phyloP scores from a whole-genome alignment of 2,888 invertebrate genomes.

The Hesperia comma region DNA sequence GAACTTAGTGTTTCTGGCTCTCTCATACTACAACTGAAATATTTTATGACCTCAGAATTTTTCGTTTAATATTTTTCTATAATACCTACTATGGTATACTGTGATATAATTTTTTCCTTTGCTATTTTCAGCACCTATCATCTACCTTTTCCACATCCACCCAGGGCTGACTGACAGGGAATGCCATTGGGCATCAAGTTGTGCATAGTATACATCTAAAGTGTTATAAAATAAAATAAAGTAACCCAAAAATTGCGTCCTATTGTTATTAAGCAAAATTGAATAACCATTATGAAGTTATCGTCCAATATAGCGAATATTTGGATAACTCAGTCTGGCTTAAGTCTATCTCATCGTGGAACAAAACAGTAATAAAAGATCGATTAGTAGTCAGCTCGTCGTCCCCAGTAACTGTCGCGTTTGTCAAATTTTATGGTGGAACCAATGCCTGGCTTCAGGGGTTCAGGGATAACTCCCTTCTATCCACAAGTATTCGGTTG shows the following conservation, averaged over 20 bases:
- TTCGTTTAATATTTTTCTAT: neutral
- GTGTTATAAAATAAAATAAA: too few relatives aligned
- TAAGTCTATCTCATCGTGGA: conserved; percentile 28
- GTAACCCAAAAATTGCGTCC: neutral
- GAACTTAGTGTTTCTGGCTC: too few relatives aligned
- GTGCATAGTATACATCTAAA: too few relatives aligned
- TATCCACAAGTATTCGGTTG: conserved; percentile 1
- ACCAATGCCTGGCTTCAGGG: conserved; percentile 40
- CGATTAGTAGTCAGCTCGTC: conserved; percentile 53
- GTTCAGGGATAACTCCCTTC: conserved; percentile 23
- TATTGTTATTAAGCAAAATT: neutral
- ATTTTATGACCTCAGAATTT: too few relatives aligned
- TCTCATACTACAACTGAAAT: too few relatives aligned
- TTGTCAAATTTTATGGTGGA: conserved; percentile 63
- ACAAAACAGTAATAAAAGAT: conserved; percentile 46
- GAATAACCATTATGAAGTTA: neutral
- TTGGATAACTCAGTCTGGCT: conserved; percentile 13
- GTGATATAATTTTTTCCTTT: too few relatives aligned
- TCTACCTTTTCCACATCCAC: too few relatives aligned
- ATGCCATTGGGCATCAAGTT: too few relatives aligned
- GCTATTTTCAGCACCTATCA: too few relatives aligned
- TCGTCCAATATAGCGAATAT: conserved; percentile 8
- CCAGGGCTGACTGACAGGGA: too few relatives aligned
- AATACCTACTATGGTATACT: too few relatives aligned
- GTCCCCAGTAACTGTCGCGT: conserved; percentile 58